A percentile compares a stretch with the other conserved stretches of the same genome.
These are phyloP conservation scores for Eidolon helvum DNA, from an alignment of 2,113 vertebrate species.

Conservation along the genomic window DNA sequence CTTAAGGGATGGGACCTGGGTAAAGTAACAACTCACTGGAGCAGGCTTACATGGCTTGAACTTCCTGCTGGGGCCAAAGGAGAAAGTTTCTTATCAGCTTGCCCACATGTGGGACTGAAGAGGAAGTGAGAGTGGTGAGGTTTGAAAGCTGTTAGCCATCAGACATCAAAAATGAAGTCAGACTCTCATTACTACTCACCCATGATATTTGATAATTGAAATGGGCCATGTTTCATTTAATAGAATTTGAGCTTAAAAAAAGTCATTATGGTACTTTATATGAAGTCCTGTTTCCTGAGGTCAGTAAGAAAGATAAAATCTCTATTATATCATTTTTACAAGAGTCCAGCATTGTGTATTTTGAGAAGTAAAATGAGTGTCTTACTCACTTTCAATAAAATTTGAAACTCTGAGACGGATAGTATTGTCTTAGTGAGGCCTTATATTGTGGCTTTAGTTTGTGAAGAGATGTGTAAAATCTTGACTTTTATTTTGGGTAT, in stretches of 20 bases:
- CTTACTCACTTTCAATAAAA: not conserved
- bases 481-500: not conserved
- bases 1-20: not conserved
- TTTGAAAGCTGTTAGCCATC: not conserved
- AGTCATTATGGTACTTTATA: not conserved
- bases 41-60: not conserved
- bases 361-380: not conserved
- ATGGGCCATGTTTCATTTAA: not conserved
- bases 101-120: not conserved
- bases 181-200: not conserved
- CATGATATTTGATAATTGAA: not conserved
- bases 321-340: not conserved
- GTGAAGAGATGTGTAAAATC: not conserved
- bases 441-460: not conserved
- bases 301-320: not conserved
- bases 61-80: not conserved
- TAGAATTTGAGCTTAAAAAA: not conserved
- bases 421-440: not conserved
- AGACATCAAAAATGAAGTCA: not conserved
- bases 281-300: not conserved
- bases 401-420: not conserved
- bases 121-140: not conserved
- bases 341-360: not conserved
- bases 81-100: not conserved
- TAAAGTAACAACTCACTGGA: not conserved